phyloP scores from a whole-genome alignment of 2,113 vertebrate species.

The Semnornis frantzii region DNA sequence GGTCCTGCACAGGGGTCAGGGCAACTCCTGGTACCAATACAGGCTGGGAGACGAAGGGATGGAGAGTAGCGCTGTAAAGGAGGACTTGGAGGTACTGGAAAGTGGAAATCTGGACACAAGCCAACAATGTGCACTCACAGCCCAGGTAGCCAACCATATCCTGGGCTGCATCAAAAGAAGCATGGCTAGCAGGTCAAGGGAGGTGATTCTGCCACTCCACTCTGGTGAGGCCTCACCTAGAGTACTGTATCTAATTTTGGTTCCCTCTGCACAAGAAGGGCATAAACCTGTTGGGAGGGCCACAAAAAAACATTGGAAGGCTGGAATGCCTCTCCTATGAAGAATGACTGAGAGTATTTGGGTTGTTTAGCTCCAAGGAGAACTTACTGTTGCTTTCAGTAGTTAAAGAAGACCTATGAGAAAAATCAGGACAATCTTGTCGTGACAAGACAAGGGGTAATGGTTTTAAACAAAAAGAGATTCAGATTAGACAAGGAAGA shows the following conservation, averaged over 20 bases:
- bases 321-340: neutral
- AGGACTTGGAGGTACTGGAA: neutral
- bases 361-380: neutral
- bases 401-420: neutral
- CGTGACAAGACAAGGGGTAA: neutral
- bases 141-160: neutral
- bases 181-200: neutral
- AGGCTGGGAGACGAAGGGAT: neutral
- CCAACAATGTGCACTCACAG: neutral
- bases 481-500: neutral
- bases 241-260: neutral
- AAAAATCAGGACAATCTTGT: neutral
- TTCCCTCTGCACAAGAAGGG: neutral
- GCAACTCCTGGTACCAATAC: neutral
- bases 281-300: neutral
- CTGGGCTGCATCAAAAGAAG: neutral
- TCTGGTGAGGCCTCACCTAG: neutral
- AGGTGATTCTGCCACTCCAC: neutral
- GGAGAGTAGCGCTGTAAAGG: neutral
- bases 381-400: neutral
- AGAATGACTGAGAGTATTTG: neutral
- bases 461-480: neutral
- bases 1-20: neutral
- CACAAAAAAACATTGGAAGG: neutral
- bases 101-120: neutral